Base-by-base conservation (phyloP, 53 echinoderm and acorn worm genomes). In the Holothuria scabra region DNA sequence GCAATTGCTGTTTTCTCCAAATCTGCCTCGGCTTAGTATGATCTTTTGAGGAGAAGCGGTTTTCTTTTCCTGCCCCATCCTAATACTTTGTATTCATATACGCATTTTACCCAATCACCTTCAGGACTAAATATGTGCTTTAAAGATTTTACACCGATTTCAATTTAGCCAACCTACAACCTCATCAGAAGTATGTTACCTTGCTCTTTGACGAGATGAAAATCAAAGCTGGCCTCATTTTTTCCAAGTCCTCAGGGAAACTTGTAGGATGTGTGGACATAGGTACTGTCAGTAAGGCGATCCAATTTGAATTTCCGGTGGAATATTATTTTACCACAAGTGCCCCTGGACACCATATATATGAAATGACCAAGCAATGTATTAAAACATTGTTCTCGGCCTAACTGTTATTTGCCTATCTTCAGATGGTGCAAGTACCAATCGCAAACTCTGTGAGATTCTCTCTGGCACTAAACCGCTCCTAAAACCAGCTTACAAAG, bases 321-420 rank as follows among this genome's bases (percentile, higher is more conserved):
- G 84, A 52, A 1, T 84, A 26, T 19, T 84, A n/a, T 25, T 26
- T 63, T 12, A 84, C 84, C 4, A 38, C 46, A 38, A 52, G 25
- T 1, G 84, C 84, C 8, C 66, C 84, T 21, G 68, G 84, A n/a
- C 34, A 84, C 56, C 84, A 84, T 28, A 25, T 84, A 5, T 84
- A 38, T 28, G 14, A 66, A 5, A 84, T 84, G 20, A 32, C 62
- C 7, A 49, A 34, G 49, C 33, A 67, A 10, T 34, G 67, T 8
- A 66, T 84, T 7, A 63, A 52, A 5, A 26, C 56, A 14, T 44
- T 84, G 2, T 67, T 35, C 19, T 68, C 5, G 84, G 84, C 0
- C 55, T 84, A 6, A 20, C 31, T 52, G 84, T 84, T 21, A 49
- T 14, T 5, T 35, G 35, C 6, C 6, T 41, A 6, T 10, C 62